Percentiles rank a stretch among this genome's conserved stretches.
phyloP scores from a whole-genome alignment of 2,888 invertebrate species.

The Pristionchus entomophagus region DNA sequence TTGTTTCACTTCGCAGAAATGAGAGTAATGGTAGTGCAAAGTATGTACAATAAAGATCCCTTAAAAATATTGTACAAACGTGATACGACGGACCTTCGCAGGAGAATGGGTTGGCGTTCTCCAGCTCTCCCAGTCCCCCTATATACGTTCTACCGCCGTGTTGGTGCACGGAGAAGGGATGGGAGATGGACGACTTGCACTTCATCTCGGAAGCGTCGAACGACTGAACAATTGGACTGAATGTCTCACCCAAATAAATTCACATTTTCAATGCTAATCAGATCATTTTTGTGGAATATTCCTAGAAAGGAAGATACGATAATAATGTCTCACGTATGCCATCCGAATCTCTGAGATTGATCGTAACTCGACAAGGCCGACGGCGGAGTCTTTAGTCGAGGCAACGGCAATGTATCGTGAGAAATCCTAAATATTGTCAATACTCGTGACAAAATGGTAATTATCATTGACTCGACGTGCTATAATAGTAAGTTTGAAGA shows the following conservation, averaged over 20 bases:
- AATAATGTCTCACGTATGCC: neutral
- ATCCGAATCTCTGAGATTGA: neutral
- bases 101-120: neutral
- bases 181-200: neutral
- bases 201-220: neutral
- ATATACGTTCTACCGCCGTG: conserved; percentile 21
- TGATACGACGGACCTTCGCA: conserved; percentile 30
- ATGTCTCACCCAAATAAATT: neutral
- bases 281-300: neutral
- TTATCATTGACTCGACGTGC: too few species aligned
- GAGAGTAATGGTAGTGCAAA: too few species aligned
- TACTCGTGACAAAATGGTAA: too few species aligned
- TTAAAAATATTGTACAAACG: too few species aligned
- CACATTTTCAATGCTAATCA: too few species aligned
- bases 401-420: conserved; percentile 32
- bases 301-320: neutral
- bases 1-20: too few species aligned
- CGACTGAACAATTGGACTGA: neutral
- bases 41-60: too few species aligned
- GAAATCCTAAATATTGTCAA: neutral
- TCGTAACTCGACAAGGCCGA: neutral
- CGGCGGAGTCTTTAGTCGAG: neutral
- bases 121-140: conserved; percentile 20
- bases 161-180: conserved; percentile 28
- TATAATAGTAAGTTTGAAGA: neutral